Evolutionary conservation across 2,113 vertebrate genomes (phyloP), one percentile per base, ranked within the genome.

Genomic region (Vanacampus margaritifer): DNA sequence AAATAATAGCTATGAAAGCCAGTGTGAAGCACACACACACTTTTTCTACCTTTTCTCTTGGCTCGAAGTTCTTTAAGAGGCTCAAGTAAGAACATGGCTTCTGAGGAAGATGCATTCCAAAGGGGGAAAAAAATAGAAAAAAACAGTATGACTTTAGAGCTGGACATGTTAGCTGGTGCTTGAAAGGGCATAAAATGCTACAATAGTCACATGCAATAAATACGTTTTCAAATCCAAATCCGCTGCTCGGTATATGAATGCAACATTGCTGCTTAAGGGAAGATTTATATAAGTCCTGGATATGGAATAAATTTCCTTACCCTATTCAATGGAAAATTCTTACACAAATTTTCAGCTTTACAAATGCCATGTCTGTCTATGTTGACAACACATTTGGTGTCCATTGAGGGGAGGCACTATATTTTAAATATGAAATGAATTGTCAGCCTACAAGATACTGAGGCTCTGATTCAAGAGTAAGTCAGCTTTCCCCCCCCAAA

Each of bases 41-140:
- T 36, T 73, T 61, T 67, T 73, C 70, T 92, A 92, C 89, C 91
- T 90, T 84, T 91, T 86, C 90, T 89, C 74, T 90, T 92, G 46
- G 88, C 88, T 85, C 88, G 87, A 65, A 92, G 89, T 68, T 88
- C 90, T 90, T 89, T 91, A 72, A 91, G 80, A 67, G 90, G 88
- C 62, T 87, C 86, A 80, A 90, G 78, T 80, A 92, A 90, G 76
- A 92, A 88, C 84, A 88, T 86, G 83, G 85, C 89, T 89, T 92
- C 89, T 91, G 81, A 81, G 72, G 75, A 82, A 73, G 79, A 83
- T 62, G 83, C 73, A 85, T 84, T 62, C 81, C 68, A 10, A 79
- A 79, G 80, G 70, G 87, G 67, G 16, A 9, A 19, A 17, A 21
- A 5, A 28, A 8, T 14, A 26, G 3, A 2, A 32, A 69, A 70